phyloP scores from a whole-genome alignment of 2,113 vertebrate genomes.

The Amphilophus citrinellus region DNA sequence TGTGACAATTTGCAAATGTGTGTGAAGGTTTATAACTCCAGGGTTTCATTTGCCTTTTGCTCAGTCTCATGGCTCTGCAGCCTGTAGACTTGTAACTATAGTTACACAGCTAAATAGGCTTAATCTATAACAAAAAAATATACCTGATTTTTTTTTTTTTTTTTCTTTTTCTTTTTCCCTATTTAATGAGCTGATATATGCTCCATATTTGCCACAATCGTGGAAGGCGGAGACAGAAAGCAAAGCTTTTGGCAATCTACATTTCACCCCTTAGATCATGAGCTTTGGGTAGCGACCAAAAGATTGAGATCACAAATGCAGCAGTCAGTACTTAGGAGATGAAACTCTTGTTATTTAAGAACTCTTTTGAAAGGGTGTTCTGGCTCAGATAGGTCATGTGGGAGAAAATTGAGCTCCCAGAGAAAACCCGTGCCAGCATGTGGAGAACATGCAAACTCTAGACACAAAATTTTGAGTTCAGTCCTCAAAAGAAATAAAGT shows the following conservation, averaged over 20 bases:
- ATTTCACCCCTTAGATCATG: background rate
- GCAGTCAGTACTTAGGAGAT: background rate
- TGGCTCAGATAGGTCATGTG: background rate
- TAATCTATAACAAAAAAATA: background rate
- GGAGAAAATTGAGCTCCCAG: background rate
- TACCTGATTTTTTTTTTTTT: background rate
- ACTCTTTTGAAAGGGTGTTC: background rate
- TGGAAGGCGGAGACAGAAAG: background rate
- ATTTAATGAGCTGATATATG: background rate
- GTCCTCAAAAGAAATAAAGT: background rate
- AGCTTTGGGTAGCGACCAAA: background rate
- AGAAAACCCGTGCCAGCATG: background rate
- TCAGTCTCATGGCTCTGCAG: too few relatives aligned
- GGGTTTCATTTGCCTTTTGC: too few relatives aligned
- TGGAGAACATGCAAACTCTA: background rate
- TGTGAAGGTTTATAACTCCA: background rate
- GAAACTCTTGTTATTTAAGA: background rate
- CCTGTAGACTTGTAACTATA: too few relatives aligned
- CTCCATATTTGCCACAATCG: background rate
- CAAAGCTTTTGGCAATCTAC: background rate
- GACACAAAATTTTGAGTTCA: background rate
- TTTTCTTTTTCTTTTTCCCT: background rate
- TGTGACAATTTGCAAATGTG: background rate
- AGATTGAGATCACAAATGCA: background rate
- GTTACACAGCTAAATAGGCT: background rate